These are phyloP conservation scores for Centropristis striata DNA, from an alignment of 2,113 vertebrate genomes.

Conservation along the genomic window DNA sequence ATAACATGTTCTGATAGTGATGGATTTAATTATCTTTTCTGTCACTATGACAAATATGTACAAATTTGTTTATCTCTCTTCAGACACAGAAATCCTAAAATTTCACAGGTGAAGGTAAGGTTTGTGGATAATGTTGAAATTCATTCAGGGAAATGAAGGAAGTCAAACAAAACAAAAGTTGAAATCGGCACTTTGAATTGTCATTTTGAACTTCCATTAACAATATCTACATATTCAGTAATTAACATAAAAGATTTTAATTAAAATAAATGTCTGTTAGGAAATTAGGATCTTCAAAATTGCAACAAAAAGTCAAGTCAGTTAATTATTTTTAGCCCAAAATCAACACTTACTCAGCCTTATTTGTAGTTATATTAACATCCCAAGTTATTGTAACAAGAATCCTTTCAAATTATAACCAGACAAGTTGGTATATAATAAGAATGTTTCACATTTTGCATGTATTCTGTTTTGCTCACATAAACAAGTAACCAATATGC, in stretches of 20 bases:
- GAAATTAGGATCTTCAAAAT: too few relatives aligned
- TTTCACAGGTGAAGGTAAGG: not conserved
- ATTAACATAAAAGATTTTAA: too few relatives aligned
- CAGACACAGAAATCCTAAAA: not conserved
- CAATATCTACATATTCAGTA: too few relatives aligned
- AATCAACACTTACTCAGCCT: too few relatives aligned
- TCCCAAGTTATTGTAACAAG: not conserved
- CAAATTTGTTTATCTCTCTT: not conserved
- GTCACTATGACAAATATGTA: not conserved
- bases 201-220: not conserved
- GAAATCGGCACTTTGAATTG: not conserved
- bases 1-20: not conserved
- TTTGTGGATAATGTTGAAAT: not conserved
- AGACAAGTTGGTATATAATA: not conserved
- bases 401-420: not conserved
- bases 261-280: too few relatives aligned
- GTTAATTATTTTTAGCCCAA: too few relatives aligned
- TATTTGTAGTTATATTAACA: too few relatives aligned
- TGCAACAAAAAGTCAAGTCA: too few relatives aligned
- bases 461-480: not conserved
- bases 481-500: not conserved
- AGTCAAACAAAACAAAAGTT: not conserved
- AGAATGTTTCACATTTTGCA: not conserved
- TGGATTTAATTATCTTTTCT: not conserved
- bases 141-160: not conserved